Conservation (phyloP, 2,888 invertebrate species). For the Lochmaea capreae region DNA sequence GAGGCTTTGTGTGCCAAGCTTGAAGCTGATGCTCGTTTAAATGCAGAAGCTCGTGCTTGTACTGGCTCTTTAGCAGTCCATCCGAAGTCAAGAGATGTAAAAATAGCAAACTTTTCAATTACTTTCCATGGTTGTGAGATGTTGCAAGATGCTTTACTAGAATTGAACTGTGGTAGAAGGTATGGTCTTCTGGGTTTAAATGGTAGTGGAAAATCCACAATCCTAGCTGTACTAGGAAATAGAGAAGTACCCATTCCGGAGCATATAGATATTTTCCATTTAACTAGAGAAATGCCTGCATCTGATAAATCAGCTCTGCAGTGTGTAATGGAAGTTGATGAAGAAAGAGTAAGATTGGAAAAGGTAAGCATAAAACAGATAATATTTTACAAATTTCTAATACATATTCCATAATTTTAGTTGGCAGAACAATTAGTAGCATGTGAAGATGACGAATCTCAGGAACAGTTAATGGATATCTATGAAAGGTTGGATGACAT, state of each 20-base stretch:
- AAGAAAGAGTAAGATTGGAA: conserved; percentile 87
- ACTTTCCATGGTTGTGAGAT: conserved; percentile 98
- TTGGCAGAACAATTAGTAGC: conserved; percentile 90
- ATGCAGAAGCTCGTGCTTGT: conserved; percentile 92
- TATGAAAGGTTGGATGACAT: conserved; percentile 98
- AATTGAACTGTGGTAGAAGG: conserved; percentile 96
- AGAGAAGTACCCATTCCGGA: conserved; percentile 96
- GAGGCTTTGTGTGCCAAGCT: conserved; percentile 88
- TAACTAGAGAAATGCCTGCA: conserved; percentile 98
- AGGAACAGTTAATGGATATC: conserved; percentile 96
- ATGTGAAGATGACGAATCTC: conserved; percentile 84
- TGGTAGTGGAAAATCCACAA: conserved; percentile 97
- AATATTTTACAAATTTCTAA: too few relatives aligned
- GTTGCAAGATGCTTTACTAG: conserved; percentile 93
- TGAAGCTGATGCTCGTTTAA: conserved; percentile 91
- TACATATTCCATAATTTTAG: conserved; percentile 54
- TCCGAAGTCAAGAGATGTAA: conserved; percentile 94
- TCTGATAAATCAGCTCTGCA: conserved; percentile 95
- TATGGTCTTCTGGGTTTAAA: conserved; percentile 98
- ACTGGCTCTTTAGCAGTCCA: conserved; percentile 97
- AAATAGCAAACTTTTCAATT: conserved; percentile 95
- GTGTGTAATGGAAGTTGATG: conserved; percentile 98
- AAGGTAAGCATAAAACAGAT: conserved; percentile 65
- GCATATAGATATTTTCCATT: conserved; percentile 97
- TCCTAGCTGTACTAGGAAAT: conserved; percentile 90